A percentile compares a stretch with the other conserved stretches of the same genome.
Conservation (phyloP, 2,888 invertebrate species). For the Dorcus parallelipipedus region DNA sequence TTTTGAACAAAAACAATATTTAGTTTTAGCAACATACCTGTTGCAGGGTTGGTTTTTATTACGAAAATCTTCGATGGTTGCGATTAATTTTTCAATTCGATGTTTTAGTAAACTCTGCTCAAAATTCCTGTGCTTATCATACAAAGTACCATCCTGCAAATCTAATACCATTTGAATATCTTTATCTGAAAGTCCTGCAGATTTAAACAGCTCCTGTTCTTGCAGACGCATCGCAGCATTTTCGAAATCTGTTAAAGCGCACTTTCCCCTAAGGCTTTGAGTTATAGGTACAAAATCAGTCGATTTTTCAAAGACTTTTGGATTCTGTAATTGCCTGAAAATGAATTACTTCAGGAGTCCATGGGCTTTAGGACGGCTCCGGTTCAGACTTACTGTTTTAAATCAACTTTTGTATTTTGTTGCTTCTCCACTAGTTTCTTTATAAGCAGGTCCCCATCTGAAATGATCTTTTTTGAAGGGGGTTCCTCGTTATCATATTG, state of each 20-base stretch:
- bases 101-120: constrained; percentile 26
- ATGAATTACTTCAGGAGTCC: neutral
- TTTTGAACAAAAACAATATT: neutral
- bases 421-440: constrained; percentile 43
- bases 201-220: constrained; percentile 50
- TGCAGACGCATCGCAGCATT: constrained; percentile 46
- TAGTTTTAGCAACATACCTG: neutral
- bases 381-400: constrained; percentile 36
- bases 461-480: constrained; percentile 37
- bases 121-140: constrained; percentile 36
- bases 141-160: constrained; percentile 46
- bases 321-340: constrained; percentile 27
- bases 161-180: constrained; percentile 54
- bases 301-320: constrained; percentile 29
- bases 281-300: constrained; percentile 32
- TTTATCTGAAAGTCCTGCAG: constrained; percentile 50
- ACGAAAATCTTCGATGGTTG: constrained; percentile 19
- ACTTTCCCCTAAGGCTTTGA: constrained; percentile 47
- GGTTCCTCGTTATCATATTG: constrained; percentile 29
- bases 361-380: neutral
- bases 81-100: constrained; percentile 17
- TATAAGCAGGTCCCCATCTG: constrained; percentile 41
- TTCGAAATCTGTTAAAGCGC: constrained; percentile 49
- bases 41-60: neutral
- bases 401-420: constrained; percentile 32